Evolutionary conservation across 2,888 invertebrate genomes (phyloP).

Genomic region (Trichopria drosophilae): DNA sequence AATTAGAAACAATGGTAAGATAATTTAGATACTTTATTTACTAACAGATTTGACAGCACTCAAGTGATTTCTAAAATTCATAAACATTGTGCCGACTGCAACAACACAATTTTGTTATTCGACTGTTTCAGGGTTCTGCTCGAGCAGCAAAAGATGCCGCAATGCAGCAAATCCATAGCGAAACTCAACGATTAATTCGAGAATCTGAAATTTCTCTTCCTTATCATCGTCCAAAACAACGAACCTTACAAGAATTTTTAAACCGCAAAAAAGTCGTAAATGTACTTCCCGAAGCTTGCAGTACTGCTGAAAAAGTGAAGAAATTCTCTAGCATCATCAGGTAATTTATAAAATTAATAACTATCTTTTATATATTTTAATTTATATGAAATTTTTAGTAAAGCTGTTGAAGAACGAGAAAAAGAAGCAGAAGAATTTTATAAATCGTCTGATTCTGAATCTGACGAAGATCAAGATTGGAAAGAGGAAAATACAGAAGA

Average conservation of each 20-base stretch:
- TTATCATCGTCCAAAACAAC: slow-evolving; percentile 82
- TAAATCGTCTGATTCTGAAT: slow-evolving; percentile 68
- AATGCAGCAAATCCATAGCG: slow-evolving; percentile 78
- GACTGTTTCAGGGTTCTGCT: slow-evolving; percentile 26
- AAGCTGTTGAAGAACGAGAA: slow-evolving; percentile 71
- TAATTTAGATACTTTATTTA: no score
- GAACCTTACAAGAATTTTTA: slow-evolving; percentile 79
- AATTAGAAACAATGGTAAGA: no score
- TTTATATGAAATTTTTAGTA: slow-evolving; percentile 57
- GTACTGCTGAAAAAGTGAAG: slow-evolving; percentile 62
- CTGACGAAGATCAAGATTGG: slow-evolving; percentile 36
- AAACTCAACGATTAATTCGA: slow-evolving; percentile 78
- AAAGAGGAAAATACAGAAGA: slow-evolving; percentile 1
- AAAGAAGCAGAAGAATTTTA: slow-evolving; percentile 76
- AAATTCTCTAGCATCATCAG: slow-evolving; percentile 65
- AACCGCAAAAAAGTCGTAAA: slow-evolving; percentile 56
- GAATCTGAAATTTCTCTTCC: slow-evolving; percentile 78
- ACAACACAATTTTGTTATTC: no score
- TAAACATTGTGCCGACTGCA: no score
- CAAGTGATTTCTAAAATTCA: no score
- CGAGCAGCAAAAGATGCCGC: slow-evolving; percentile 62
- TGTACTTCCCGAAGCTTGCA: slow-evolving; percentile 49
- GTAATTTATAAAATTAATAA: slow-evolving; percentile 37
- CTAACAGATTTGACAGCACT: no score
- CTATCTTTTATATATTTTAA: slow-evolving; percentile 22